A percentile compares a stretch with the other conserved stretches of the same genome.
phyloP scores from a whole-genome alignment of 2,113 vertebrate genomes.

The Pollimyrus isidori region DNA sequence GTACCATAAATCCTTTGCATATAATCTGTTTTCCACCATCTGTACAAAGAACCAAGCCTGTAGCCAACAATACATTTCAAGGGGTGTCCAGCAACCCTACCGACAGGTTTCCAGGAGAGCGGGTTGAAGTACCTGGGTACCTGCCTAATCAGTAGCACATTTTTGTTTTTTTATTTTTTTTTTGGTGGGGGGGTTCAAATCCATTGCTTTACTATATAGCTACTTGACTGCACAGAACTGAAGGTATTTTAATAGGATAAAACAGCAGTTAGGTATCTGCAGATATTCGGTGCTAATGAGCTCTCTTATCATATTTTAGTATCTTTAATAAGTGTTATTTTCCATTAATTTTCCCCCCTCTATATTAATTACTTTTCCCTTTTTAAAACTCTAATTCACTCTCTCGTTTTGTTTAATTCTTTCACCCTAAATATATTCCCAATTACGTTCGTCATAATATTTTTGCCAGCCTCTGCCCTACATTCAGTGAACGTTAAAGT shows the following conservation, averaged over 20 bases:
- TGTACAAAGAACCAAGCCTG: neutral
- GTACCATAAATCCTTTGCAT: neutral
- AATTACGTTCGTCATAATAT: neutral
- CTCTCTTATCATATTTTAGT: neutral
- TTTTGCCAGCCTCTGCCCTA: neutral
- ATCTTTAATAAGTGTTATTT: neutral
- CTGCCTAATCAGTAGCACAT: neutral
- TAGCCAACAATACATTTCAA: neutral
- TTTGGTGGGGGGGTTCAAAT: neutral
- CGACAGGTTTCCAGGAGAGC: neutral
- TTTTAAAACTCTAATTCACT: neutral
- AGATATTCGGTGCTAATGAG: neutral
- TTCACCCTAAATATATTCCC: neutral
- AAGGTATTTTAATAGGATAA: neutral
- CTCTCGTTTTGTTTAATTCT: neutral
- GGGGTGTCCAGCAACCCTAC: neutral
- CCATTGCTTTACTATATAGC: neutral
- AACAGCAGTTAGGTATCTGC: neutral
- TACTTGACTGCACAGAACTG: neutral
- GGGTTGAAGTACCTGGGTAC: neutral
- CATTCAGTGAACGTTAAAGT: neutral
- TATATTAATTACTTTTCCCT: neutral
- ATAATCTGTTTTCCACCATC: neutral
- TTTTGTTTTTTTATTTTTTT: neutral
- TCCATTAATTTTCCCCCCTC: neutral